These are phyloP conservation scores for Magallana ariakensis DNA, from an alignment of 1,140 invertebrate species.

Conservation along the genomic window DNA sequence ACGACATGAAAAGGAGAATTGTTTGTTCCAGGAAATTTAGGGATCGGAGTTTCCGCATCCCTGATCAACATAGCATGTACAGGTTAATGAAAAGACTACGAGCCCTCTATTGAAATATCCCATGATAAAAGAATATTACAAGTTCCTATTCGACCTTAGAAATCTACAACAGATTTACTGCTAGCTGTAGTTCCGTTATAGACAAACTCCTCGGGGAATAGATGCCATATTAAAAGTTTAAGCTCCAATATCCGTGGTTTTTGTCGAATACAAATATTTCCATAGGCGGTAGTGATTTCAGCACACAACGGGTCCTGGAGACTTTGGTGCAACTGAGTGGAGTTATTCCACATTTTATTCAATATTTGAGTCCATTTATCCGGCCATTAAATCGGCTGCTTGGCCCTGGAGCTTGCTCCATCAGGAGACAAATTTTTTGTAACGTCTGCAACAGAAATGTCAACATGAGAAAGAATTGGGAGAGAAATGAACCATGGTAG, in stretches of 20 bases:
- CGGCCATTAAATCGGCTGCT: not conserved
- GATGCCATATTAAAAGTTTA: constrained; percentile 6
- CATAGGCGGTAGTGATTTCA: not conserved
- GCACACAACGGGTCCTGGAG: not conserved
- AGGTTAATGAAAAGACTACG: not conserved
- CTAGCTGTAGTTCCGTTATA: not conserved
- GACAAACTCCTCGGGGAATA: not conserved
- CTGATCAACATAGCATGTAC: not conserved
- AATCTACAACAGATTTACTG: constrained; percentile 16
- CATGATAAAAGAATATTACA: not conserved
- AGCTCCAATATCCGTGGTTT: constrained; percentile 23
- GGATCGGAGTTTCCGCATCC: not conserved
- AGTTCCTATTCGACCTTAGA: not conserved
- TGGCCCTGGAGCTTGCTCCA: not conserved
- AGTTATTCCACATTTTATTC: constrained; percentile 29
- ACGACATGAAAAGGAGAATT: not conserved
- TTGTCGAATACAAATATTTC: constrained; percentile 3
- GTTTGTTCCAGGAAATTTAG: not conserved
- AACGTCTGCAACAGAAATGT: constrained; percentile 27
- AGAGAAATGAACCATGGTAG: constrained; percentile 23
- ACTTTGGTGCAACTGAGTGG: constrained; percentile 10
- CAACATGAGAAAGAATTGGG: not conserved
- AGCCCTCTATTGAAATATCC: not conserved
- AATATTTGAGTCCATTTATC: constrained; percentile 35
- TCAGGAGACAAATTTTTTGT: constrained; percentile 27